Percentiles rank a stretch among this genome's conserved stretches.
Evolutionary conservation across 2,888 invertebrate species (phyloP).

Genomic region (Cactoblastis cactorum): DNA sequence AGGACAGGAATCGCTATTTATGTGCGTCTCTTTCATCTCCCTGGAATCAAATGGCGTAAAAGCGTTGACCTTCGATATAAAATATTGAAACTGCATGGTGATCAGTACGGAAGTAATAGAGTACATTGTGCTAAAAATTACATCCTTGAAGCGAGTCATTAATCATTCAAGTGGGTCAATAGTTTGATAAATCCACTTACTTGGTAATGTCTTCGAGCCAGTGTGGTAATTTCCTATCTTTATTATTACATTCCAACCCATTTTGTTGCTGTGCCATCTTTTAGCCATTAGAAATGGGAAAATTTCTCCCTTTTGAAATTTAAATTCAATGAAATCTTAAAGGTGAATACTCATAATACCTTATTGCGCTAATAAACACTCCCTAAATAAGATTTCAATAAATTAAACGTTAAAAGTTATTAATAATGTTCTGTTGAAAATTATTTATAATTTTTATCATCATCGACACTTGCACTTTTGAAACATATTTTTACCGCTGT

Average conservation of each 20-base stretch:
- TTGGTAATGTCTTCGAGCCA: conserved; percentile 72
- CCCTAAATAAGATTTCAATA: not conserved
- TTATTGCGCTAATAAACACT: not conserved
- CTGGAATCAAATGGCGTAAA: conserved; percentile 31
- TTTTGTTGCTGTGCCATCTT: conserved; percentile 64
- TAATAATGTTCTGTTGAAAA: conserved; percentile 9
- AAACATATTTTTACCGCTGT: conserved; percentile 70
- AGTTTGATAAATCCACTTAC: conserved; percentile 39
- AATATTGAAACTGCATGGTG: conserved; percentile 4
- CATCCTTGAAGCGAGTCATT: conserved; percentile 35
- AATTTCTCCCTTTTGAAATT: conserved; percentile 6
- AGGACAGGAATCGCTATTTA: conserved; percentile 42
- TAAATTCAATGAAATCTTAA: not conserved
- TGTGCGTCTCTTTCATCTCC: conserved; percentile 70
- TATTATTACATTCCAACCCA: conserved; percentile 49
- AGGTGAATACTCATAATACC: conserved; percentile 12
- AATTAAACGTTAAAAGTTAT: conserved; percentile 14
- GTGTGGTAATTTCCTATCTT: conserved; percentile 51
- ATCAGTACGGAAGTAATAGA: conserved; percentile 30
- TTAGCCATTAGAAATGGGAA: conserved; percentile 49
- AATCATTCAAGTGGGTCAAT: conserved; percentile 33
- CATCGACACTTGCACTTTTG: conserved; percentile 67
- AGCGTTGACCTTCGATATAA: conserved; percentile 16
- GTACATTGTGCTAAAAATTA: conserved; percentile 35
- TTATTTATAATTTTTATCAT: conserved; percentile 30